These are phyloP conservation scores for Bovichtus variegatus DNA, from an alignment of 2,797 vertebrate species.

Conservation along the genomic window DNA sequence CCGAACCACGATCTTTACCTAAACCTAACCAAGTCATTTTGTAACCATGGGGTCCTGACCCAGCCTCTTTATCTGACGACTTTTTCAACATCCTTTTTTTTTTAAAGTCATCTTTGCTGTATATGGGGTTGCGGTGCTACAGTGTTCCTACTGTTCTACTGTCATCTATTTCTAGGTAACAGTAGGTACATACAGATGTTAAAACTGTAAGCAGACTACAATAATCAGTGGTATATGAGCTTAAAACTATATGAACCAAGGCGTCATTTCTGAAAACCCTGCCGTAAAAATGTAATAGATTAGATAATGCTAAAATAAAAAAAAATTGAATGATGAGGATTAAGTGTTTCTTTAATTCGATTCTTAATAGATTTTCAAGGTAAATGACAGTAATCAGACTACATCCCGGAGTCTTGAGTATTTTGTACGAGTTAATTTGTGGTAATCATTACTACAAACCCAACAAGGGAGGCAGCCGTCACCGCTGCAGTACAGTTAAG, in stretches of 20 bases:
- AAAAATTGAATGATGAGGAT: neutral
- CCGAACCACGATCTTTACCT: too few species aligned
- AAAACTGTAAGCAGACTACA: neutral
- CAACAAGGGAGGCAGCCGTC: slow-evolving; percentile 24
- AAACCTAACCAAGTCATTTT: too few species aligned
- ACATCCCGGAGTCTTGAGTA: neutral
- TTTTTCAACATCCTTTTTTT: too few species aligned
- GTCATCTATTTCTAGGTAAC: neutral
- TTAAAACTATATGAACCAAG: neutral
- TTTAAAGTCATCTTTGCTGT: too few species aligned
- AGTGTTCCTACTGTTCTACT: too few species aligned
- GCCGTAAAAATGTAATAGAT: neutral
- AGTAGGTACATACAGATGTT: neutral
- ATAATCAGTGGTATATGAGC: neutral
- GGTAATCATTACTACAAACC: neutral
- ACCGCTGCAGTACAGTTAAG: slow-evolving; percentile 49
- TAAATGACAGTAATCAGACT: neutral
- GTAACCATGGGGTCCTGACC: too few species aligned
- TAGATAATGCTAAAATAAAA: too few species aligned
- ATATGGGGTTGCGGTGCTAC: too few species aligned
- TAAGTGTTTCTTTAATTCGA: neutral
- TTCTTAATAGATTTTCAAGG: neutral
- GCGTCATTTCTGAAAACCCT: neutral
- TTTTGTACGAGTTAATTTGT: neutral
- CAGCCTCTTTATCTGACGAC: too few species aligned